A percentile compares a stretch with the other conserved stretches of the same genome.
phyloP scores from a whole-genome alignment of 2,113 vertebrate genomes.

The Sorex araneus region DNA sequence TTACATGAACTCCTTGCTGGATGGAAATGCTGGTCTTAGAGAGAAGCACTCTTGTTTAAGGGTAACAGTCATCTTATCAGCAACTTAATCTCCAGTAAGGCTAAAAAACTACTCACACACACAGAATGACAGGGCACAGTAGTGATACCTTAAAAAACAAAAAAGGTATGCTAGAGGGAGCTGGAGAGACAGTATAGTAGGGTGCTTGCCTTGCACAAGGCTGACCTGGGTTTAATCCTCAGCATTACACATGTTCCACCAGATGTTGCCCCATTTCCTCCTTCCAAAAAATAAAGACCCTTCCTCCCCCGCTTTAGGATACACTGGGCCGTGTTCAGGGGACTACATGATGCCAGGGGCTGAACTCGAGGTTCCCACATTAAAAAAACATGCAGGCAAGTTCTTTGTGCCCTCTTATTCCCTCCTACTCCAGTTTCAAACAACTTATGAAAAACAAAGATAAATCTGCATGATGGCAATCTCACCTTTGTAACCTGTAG shows the following conservation, averaged over 20 bases:
- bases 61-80: not conserved
- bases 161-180: not conserved
- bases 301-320: no score
- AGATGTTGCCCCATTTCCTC: no score
- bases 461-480: accelerated
- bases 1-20: no score
- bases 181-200: no score
- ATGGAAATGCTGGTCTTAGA: not conserved
- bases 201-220: no score
- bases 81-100: not conserved
- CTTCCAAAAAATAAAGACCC: not conserved
- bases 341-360: no score
- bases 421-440: not conserved
- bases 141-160: not conserved
- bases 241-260: no score
- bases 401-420: not conserved
- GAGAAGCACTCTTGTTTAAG: not conserved
- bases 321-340: no score
- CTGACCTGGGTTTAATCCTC: no score
- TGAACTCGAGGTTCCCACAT: no score
- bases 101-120: not conserved
- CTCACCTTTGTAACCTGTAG: slow-evolving; percentile 97
- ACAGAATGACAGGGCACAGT: not conserved
- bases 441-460: not conserved
- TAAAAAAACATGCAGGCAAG: no score